These are phyloP conservation scores for Esox niger DNA, from an alignment of 2,113 vertebrate species.

Conservation along the genomic window DNA sequence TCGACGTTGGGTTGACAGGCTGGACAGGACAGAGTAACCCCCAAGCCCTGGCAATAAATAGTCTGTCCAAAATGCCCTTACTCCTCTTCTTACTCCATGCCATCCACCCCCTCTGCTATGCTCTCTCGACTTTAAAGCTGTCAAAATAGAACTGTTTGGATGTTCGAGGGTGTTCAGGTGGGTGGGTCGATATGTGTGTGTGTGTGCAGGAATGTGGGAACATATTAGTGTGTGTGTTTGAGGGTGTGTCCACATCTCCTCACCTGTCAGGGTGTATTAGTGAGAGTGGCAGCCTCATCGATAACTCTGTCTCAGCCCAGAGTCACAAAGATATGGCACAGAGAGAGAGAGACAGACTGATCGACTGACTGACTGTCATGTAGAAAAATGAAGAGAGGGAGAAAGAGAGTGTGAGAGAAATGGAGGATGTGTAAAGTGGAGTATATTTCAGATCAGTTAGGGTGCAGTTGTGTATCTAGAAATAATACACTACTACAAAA, in stretches of 20 bases:
- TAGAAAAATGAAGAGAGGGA: no score
- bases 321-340: constrained; percentile 36
- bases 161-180: no score
- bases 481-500: neutral
- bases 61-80: constrained; percentile 13
- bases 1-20: constrained; percentile 5
- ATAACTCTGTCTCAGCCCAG: constrained; percentile 52
- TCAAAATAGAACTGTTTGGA: constrained; percentile 1
- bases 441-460: neutral
- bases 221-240: constrained; percentile 24
- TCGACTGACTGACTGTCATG: neutral
- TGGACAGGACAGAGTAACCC: constrained; percentile 25
- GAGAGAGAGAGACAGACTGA: neutral
- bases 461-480: neutral
- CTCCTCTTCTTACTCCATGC: neutral
- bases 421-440: neutral
- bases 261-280: constrained; percentile 59
- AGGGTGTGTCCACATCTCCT: constrained; percentile 23
- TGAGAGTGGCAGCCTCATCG: constrained; percentile 61
- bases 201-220: neutral
- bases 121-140: constrained; percentile 17
- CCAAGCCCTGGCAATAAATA: constrained; percentile 24
- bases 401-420: no score
- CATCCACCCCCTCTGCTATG: constrained; percentile 4
- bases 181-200: neutral